phyloP scores from a whole-genome alignment of 2,888 invertebrate species.

The Phragmatobia fuliginosa region DNA sequence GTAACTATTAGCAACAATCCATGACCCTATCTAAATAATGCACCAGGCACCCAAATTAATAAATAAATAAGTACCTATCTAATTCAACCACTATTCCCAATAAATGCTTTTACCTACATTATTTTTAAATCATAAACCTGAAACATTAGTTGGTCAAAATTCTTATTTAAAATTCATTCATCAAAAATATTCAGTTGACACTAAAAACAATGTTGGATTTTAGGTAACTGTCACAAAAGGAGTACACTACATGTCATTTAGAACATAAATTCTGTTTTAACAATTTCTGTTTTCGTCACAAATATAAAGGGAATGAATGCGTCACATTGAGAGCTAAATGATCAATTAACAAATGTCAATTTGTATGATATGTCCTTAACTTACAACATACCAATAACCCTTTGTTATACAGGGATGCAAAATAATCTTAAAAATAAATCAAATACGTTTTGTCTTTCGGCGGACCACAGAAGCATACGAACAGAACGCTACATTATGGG shows the following conservation, averaged over 20 bases:
- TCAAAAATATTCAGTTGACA: background rate
- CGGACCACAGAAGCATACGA: background rate
- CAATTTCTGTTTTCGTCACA: background rate
- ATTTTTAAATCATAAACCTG: background rate
- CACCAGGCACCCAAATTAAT: slow-evolving; percentile 20
- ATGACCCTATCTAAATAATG: slow-evolving; percentile 23
- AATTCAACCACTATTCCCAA: slow-evolving; percentile 15
- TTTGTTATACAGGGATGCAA: background rate
- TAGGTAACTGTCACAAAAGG: background rate
- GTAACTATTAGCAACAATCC: slow-evolving; percentile 4
- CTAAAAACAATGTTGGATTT: background rate
- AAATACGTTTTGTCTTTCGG: background rate
- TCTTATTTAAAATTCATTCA: background rate
- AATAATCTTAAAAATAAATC: background rate
- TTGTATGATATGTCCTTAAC: background rate
- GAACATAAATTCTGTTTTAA: too few relatives aligned
- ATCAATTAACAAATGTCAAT: background rate
- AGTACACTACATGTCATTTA: background rate
- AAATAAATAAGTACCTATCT: slow-evolving; percentile 5
- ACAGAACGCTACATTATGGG: background rate
- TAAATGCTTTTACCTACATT: slow-evolving; percentile 1
- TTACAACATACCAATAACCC: background rate
- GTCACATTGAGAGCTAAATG: background rate
- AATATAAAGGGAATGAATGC: background rate
- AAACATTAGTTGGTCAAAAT: background rate